Evolutionary conservation across 2,888 invertebrate species (phyloP), one percentile per base, ranked within the genome.

Genomic region (Neoaliturus tenellus): DNA sequence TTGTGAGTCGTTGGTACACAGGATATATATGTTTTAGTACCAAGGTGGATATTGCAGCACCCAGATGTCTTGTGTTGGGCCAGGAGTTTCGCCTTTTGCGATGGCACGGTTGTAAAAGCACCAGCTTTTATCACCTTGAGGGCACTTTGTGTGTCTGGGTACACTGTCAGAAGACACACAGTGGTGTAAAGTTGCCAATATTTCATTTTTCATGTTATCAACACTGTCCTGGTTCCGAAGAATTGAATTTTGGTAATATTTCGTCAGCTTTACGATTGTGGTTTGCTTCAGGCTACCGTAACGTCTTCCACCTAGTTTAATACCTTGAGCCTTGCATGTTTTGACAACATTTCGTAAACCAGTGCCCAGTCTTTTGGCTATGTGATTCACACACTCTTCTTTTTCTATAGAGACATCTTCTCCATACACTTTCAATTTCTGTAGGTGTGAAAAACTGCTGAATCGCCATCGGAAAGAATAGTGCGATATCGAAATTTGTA

Each of bases 121-220:
- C 78, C 78, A 78, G 28, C 39, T 35, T 4, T 78, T 25, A 17
- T 35, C 25, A 14, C 78, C 78, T 23, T 44, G 25, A 0, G 78
- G 78, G 44, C 78, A 78, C 12, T 44, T 78, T 17, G 6, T 4
- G 51, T 78, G 78, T 33, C 35, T 35, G 10, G 48, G 78, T 25
- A 25, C 25, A 2, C 12, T 31, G 23, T 51, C 51, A 12, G 51
- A 23, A 23, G 44, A 78, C 23, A 35, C 17, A 31, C 86, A 87
- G 71, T 88, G 87, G 67, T 87, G 62, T 20, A 86, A 83, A 6
- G 87, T 88, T 17, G 86, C 87, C 83, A 84, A 87, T 23, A 88
- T 87, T 25, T 71, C 85, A 14, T 41, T 82, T 23, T 84, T 84
- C 87, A 87, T 87, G 23, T 86, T 33, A 28, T 73, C 81, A 4